phyloP scores from a whole-genome alignment of 2,888 invertebrate genomes.

The Therioaphis trifolii region DNA sequence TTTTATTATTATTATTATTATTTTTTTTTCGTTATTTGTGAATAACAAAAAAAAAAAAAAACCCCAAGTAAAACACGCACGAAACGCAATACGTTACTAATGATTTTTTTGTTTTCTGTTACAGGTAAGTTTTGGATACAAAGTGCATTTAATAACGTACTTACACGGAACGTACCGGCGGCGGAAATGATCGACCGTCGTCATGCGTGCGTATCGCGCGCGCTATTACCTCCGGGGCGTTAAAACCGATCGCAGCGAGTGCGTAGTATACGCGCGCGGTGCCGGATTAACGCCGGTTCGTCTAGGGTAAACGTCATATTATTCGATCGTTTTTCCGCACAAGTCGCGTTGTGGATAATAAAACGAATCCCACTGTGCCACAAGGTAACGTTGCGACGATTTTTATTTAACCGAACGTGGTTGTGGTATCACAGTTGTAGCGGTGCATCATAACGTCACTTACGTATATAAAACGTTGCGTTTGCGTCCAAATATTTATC shows the following conservation, averaged over 20 bases:
- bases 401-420: background rate
- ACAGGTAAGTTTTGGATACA: constrained; percentile 51
- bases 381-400: constrained; percentile 1
- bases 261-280: too few relatives aligned
- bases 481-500: constrained; percentile 24
- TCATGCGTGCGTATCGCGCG: background rate
- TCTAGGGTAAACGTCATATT: too few relatives aligned
- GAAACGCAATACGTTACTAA: constrained; percentile 17
- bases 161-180: background rate
- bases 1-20: too few relatives aligned
- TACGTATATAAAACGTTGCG: background rate
- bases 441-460: background rate
- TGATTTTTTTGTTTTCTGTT: constrained; percentile 46
- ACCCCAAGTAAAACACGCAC: too few relatives aligned
- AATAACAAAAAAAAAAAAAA: too few relatives aligned
- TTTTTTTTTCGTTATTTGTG: too few relatives aligned
- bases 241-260: too few relatives aligned
- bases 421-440: background rate
- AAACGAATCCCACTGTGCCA: too few relatives aligned
- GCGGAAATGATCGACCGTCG: background rate
- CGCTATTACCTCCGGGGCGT: too few relatives aligned
- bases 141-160: background rate
- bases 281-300: too few relatives aligned
- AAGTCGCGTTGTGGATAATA: background rate
- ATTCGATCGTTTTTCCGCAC: too few relatives aligned